Conservation (phyloP, 2,797 vertebrate species). For the Esox lucius region DNA sequence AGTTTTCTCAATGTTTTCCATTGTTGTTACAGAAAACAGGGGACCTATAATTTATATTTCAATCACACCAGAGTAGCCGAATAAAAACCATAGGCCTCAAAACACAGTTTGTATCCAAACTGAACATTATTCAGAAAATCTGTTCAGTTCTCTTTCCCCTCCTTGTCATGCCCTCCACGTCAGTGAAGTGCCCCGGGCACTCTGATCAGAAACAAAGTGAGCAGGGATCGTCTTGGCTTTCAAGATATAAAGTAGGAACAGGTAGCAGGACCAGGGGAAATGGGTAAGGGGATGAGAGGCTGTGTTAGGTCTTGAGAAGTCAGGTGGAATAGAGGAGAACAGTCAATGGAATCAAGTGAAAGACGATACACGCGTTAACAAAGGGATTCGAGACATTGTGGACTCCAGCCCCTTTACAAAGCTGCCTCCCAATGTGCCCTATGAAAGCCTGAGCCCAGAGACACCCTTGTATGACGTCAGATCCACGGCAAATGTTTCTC, state of each 20-base stretch:
- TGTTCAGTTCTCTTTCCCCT: constrained; percentile 15
- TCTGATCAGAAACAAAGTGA: constrained; percentile 45
- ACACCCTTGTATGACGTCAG: not conserved
- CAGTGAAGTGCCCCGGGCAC: constrained; percentile 19
- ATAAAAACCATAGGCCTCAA: too few species aligned
- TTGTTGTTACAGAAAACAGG: too few species aligned
- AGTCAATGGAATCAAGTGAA: constrained; percentile 39
- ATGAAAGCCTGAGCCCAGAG: not conserved
- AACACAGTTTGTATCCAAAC: not conserved
- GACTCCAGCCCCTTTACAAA: not conserved
- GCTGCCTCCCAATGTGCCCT: not conserved
- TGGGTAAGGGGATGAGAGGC: not conserved
- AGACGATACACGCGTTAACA: constrained; percentile 21
- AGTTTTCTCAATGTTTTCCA: too few species aligned
- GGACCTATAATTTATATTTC: too few species aligned
- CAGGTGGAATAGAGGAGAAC: not conserved
- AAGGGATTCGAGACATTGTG: not conserved
- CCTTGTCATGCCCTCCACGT: not conserved
- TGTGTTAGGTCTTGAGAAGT: not conserved
- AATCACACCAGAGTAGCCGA: too few species aligned
- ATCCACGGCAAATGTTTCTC: too few species aligned
- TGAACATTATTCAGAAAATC: not conserved
- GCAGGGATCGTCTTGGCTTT: constrained; percentile 32
- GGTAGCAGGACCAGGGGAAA: constrained; percentile 22
- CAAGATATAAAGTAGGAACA: constrained; percentile 44